Percentiles rank a stretch among this genome's conserved stretches.
Evolutionary conservation across 1,140 invertebrate genomes (phyloP).

Genomic region (Neodiprion lecontei): DNA sequence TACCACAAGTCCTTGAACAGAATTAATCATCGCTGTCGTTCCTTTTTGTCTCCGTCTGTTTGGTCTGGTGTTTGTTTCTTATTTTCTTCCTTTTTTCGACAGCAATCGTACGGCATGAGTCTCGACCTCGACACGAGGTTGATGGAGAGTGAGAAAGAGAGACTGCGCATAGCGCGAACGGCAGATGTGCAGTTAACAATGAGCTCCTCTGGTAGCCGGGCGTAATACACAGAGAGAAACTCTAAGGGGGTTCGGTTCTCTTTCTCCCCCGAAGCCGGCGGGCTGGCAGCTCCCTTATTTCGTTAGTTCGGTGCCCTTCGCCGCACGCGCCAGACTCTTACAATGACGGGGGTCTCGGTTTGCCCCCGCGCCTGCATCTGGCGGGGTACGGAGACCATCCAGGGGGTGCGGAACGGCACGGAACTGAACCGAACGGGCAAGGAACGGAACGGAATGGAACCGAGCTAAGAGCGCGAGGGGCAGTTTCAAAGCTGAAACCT

Average conservation of each 20-base stretch:
- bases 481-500: background rate
- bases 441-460: background rate
- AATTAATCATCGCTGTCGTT: too few species aligned
- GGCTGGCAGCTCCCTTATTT: too few species aligned
- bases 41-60: too few species aligned
- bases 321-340: background rate
- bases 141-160: too few species aligned
- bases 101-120: too few species aligned
- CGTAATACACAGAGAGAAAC: background rate
- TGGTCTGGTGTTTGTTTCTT: too few species aligned
- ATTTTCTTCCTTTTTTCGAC: too few species aligned
- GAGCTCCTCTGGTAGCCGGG: background rate
- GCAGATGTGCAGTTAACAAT: conserved; percentile 5
- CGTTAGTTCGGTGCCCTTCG: background rate
- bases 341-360: too few species aligned
- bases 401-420: background rate
- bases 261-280: too few species aligned
- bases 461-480: background rate
- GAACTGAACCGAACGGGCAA: too few species aligned
- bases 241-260: background rate
- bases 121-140: too few species aligned
- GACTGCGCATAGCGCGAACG: background rate
- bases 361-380: background rate
- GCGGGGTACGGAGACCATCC: background rate
- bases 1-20: too few species aligned